Base-by-base conservation (phyloP, 2,113 vertebrate genomes). In the Python bivittatus region DNA sequence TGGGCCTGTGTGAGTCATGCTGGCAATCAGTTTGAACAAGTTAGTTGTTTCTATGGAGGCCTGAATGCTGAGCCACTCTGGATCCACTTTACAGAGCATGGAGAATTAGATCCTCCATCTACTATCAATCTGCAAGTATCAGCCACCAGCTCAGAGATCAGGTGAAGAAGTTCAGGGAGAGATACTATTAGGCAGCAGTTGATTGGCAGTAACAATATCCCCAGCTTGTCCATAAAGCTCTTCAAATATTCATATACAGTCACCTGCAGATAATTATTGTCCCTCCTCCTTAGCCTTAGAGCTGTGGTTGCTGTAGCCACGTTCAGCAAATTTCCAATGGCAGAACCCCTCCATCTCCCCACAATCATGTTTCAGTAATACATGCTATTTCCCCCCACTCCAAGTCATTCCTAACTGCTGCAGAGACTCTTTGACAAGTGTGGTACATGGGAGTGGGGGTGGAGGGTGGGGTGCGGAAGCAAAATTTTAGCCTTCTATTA, bases 401-500 rank as follows among this genome's bases (percentile, higher is more conserved):
- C 72, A 79, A 38, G 17, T 79, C 15, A 42, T 79, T 42, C 17
- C 33, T 79, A 1, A 2, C 33, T 68, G 17, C 88, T 6, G 92
- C 52, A 90, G 94, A 92, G 6, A 52, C 12, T 84, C 53, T 88
- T 57, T 58, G 79, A 87, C 68, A 56, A 5, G 1, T 1, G 0
- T 88, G 0, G 1, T 29, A 90, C 13, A 83, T 23, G 17, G 27
- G 52, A 58, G 6, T 22, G n/a, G n/a, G 33, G 6, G 15, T 48
- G 48, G 48, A 48, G 48, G 48, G 48, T 48, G 6, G 33, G 68
- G 13, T 72, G n/a, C 86, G 90, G 88, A 11, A 93, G 64, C 0
- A 61, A 4, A 94, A 92, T 91, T 68, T 90, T 48, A 92, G 88
- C 61, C 92, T 94, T 25, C 90, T 88, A n/a, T 84, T 57, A 60